Evolutionary conservation across 2,888 invertebrate species (phyloP).

Genomic region (Cataglyphis albicans): DNA sequence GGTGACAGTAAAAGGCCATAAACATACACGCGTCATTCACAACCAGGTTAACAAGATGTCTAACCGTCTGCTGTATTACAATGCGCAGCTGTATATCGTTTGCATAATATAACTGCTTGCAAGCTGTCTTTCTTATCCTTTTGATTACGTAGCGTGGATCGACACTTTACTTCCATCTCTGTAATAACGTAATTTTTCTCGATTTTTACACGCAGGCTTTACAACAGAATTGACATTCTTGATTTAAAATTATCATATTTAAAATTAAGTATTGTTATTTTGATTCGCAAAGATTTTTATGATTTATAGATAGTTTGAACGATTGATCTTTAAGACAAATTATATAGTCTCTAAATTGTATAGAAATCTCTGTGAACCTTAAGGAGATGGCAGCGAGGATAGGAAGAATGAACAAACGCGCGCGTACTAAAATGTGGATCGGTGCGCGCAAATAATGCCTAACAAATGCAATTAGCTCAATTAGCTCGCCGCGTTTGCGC

Average conservation of each 20-base stretch:
- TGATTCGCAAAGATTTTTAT: not conserved
- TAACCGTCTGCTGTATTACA: conserved; percentile 53
- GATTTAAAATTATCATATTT: not conserved
- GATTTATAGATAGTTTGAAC: not conserved
- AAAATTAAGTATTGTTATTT: not conserved
- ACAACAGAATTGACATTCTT: not conserved
- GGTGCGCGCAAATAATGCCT: conserved; percentile 68
- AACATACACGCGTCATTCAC: conserved; percentile 43
- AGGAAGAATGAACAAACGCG: not conserved
- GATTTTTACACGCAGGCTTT: not conserved
- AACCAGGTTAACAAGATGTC: conserved; percentile 63
- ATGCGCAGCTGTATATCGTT: conserved; percentile 56
- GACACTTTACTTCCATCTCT: not conserved
- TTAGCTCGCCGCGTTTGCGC: conserved; percentile 75
- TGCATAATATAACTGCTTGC: conserved; percentile 56
- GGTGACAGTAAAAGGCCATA: not conserved
- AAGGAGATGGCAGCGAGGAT: conserved; percentile 18
- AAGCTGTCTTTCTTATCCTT: conserved; percentile 13
- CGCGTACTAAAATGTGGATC: conserved; percentile 40
- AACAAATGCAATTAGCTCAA: conserved; percentile 82
- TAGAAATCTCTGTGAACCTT: not conserved
- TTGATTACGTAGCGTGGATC: not conserved
- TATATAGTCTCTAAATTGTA: not conserved
- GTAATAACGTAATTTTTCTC: not conserved
- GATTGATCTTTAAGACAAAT: not conserved